phyloP scores from a whole-genome alignment of 2,113 vertebrate species.

The Narcine bancroftii region DNA sequence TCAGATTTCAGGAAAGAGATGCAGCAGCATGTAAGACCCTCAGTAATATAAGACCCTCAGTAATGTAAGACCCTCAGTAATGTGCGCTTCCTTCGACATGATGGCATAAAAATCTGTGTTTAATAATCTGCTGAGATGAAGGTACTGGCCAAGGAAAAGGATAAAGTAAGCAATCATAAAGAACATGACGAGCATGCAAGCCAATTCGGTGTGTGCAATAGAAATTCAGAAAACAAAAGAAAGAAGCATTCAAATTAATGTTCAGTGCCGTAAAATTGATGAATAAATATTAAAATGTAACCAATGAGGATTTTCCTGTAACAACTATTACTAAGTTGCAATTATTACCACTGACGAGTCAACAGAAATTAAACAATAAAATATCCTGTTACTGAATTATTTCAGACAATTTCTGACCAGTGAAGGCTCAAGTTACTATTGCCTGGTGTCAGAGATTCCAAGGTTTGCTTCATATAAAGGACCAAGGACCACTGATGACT shows the following conservation, averaged over 20 bases:
- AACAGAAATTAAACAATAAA: not conserved
- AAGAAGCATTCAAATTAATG: not conserved
- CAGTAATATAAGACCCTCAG: too few relatives aligned
- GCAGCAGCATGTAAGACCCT: not conserved
- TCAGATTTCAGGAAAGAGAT: slow-evolving; percentile 29
- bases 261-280: not conserved
- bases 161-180: slow-evolving; percentile 36
- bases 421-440: not conserved
- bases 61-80: slow-evolving; percentile 15
- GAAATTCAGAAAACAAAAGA: not conserved
- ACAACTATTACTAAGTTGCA: not conserved
- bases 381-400: not conserved
- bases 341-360: not conserved
- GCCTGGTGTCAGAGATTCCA: too few relatives aligned
- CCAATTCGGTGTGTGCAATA: slow-evolving; percentile 5
- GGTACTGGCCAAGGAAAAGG: slow-evolving; percentile 26
- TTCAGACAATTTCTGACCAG: not conserved
- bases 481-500: too few relatives aligned
- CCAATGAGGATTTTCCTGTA: not conserved
- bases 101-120: slow-evolving; percentile 36
- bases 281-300: slow-evolving; percentile 8
- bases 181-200: slow-evolving; percentile 33
- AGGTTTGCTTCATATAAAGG: too few relatives aligned
- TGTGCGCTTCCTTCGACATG: not conserved
- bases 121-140: slow-evolving; percentile 33